Percentiles rank a stretch among this genome's conserved stretches.
Conservation (phyloP, 2,113 vertebrate genomes). For the Haemorhous mexicanus region DNA sequence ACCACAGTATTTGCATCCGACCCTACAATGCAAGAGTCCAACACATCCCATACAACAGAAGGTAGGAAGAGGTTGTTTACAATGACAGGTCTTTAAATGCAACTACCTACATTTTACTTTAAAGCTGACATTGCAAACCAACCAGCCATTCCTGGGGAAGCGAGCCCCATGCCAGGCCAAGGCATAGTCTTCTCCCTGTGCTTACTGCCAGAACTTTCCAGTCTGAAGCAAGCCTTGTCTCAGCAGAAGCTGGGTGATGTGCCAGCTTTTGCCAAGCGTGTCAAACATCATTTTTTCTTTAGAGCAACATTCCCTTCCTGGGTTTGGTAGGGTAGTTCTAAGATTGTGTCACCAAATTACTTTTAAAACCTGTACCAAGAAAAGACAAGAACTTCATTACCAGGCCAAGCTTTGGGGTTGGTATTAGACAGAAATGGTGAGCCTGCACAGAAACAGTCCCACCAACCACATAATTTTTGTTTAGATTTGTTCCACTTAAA, state of each 20-base stretch:
- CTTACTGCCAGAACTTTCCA: background rate
- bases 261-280: background rate
- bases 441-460: background rate
- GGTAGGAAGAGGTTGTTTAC: background rate
- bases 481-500: background rate
- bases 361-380: background rate
- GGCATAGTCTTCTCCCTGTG: fast-evolving
- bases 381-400: background rate
- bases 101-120: background rate
- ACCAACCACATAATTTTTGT: background rate
- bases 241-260: background rate
- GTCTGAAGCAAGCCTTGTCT: background rate
- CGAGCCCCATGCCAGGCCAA: background rate
- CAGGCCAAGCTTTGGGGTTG: background rate
- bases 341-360: background rate
- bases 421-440: background rate
- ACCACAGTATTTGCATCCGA: background rate
- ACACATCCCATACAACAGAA: background rate
- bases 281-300: background rate
- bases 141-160: background rate
- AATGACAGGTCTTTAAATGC: background rate
- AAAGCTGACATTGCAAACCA: background rate
- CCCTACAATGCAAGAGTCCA: background rate
- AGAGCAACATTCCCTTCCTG: background rate
- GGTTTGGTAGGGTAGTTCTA: background rate